Evolutionary conservation across 2,797 vertebrate species (phyloP), one percentile per base, ranked within the genome.

Genomic region (Paguma larvata): DNA sequence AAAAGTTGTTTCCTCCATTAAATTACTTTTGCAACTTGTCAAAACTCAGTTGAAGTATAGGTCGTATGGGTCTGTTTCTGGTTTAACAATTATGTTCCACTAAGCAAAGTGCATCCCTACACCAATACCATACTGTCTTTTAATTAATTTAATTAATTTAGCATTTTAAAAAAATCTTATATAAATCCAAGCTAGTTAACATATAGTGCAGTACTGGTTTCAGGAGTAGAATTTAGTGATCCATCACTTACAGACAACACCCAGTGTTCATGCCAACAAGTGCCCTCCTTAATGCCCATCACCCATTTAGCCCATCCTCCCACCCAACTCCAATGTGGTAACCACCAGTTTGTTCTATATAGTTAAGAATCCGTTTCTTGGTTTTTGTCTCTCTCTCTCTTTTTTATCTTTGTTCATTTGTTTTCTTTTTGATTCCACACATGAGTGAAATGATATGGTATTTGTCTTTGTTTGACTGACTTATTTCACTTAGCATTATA

Each of bases 11-110:
- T 41, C 34, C 67, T 41, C 34, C 10, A 38, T 56, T 72, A 30
- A 56, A 70, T 14, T 53, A 8, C 16, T 65, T 65, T 46, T 14
- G 25, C 18, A 46, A 14, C n/a, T 15, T 16, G 23, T 51, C n/a
- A 41, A 19, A 41, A 32, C 10, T 41, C 88, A 6, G n/a, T 6
- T 38, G 9, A 65, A 5, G 4, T 12, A 12, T 65, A 41, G 41
- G 59, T 27, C 38, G 19, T 68, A n/a, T 32, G 34, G 18, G 12
- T 53, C 18, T 80, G 0, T 23, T 32, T 67, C 21, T 15, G 59
- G 15, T 27, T 53, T 51, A 6, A 12, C 1, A 0, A 7, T 2
- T 48, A 41, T 1, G 44, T 30, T 21, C 25, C 27, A n/a, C 38
- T 10, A 51, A 73, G 68, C 27, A 23, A 8, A 44, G 4, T 12